Base-by-base conservation (phyloP, 1,140 invertebrate genomes). In the Drosophila littoralis region DNA sequence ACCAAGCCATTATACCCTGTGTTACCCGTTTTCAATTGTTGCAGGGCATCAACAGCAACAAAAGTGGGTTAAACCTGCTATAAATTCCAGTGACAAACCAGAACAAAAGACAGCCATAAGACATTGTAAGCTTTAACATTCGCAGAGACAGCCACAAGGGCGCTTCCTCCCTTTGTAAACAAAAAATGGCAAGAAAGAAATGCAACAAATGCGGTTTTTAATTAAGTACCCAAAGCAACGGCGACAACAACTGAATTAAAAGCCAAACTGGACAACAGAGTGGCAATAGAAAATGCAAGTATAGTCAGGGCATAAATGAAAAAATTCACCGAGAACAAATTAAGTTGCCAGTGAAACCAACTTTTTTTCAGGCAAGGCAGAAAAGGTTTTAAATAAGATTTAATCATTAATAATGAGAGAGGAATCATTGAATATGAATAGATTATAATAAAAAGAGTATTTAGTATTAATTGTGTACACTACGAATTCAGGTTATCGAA, bases 41-140 rank as follows among this genome's bases (percentile, higher is more conserved):
- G 22, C 22, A 28, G 22, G 22, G 22, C 5, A 28, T 28, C 22
- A 12, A 13, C 9, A 32, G 40, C n/a, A 12, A 7, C 46, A n/a
- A 48, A 60, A 59, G 57, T 74, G 64, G 79, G 83, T 88, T 88
- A 88, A 88, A 88, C 83, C 83, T 66, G 83, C 83, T 88, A 88
- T 88, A 88, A 88, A 88, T 88, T 88, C 80, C 80, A 81, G 63
- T 61, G 65, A 69, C 72, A 79, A 69, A 63, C 59, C 70, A 77
- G 75, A 75, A 85, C 81, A 84, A 84, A 84, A 84, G 68, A 71
- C 68, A 57, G 78, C 70, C 61, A 78, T 81, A 85, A 86, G 83
- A 79, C 74, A 79, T 48, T 67, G 36, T 72, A 68, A 77, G 59
- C 63, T 55, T 63, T 38, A 61, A 51, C 71, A 74, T 65, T 70